Percentiles rank a stretch among this genome's conserved stretches.
Evolutionary conservation across 2,797 vertebrate genomes (phyloP).

Genomic region (Podarcis siculus): DNA sequence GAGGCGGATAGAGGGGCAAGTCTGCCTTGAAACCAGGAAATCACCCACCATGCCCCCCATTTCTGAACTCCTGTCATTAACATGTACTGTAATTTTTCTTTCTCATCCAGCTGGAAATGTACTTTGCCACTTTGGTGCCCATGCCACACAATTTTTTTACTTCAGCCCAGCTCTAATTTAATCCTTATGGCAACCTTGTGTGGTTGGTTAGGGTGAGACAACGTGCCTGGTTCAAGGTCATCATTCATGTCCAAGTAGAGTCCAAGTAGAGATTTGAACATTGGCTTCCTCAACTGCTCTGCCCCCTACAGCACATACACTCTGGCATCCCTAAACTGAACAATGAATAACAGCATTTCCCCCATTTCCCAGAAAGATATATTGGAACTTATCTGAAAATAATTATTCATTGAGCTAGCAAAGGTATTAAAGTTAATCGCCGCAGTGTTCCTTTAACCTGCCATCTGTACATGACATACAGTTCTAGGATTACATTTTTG

Average conservation of each 20-base stretch:
- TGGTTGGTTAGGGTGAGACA: neutral
- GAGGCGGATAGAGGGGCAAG: no score
- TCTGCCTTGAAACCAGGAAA: no score
- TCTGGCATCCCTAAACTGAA: conserved; percentile 24
- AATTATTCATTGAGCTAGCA: conserved; percentile 55
- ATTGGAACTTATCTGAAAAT: conserved; percentile 46
- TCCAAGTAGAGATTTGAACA: neutral
- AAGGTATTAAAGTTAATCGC: conserved; percentile 61
- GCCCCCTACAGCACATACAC: neutral
- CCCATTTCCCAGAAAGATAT: conserved; percentile 5
- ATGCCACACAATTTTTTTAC: neutral
- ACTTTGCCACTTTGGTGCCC: no score
- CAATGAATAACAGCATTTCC: conserved; percentile 28
- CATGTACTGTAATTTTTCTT: no score
- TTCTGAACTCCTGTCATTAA: no score
- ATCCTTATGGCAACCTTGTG: neutral
- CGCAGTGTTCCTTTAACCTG: conserved; percentile 58
- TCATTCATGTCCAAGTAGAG: neutral
- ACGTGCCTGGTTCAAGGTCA: neutral
- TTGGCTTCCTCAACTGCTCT: neutral
- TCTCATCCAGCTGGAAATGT: no score
- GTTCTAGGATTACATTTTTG: conserved; percentile 59
- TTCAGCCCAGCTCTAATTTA: neutral
- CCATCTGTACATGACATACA: conserved; percentile 57
- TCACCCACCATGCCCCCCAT: no score